phyloP scores from a whole-genome alignment of 1,140 invertebrate species.

The Belonocnema kinseyi region DNA sequence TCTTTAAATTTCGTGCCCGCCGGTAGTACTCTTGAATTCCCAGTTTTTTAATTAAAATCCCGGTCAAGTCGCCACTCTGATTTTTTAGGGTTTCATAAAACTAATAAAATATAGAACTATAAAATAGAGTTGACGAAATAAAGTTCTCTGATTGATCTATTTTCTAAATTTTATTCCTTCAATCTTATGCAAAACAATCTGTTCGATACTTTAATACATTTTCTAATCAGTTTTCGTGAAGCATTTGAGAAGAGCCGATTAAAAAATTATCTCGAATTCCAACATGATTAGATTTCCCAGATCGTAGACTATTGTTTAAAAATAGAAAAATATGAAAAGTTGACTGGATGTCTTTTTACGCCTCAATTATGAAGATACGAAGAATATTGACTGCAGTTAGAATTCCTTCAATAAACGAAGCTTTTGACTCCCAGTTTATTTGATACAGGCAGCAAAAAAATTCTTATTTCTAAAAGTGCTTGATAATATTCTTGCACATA shows the following conservation, averaged over 20 bases:
- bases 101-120: too few relatives aligned
- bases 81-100: background rate
- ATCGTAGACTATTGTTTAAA: background rate
- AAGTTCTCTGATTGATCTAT: constrained; percentile 6
- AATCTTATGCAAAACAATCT: constrained; percentile 32
- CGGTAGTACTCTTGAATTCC: too few relatives aligned
- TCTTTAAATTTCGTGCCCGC: too few relatives aligned
- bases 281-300: background rate
- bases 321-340: constrained; percentile 19
- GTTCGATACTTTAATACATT: constrained; percentile 22
- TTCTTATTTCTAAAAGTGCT: constrained; percentile 28
- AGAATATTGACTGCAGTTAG: constrained; percentile 2
- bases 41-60: background rate
- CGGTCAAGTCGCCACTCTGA: too few relatives aligned
- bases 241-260: background rate
- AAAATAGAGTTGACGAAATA: too few relatives aligned
- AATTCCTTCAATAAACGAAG: background rate
- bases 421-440: background rate
- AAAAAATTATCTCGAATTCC: background rate
- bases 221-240: background rate
- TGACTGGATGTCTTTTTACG: background rate
- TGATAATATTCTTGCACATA: constrained; percentile 21
- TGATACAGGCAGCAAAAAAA: constrained; percentile 19
- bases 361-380: background rate
- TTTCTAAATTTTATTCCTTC: constrained; percentile 28